A percentile compares a stretch with the other conserved stretches of the same genome.
These are phyloP conservation scores for Calameuta pallipes DNA, from an alignment of 2,888 invertebrate genomes.

Conservation along the genomic window DNA sequence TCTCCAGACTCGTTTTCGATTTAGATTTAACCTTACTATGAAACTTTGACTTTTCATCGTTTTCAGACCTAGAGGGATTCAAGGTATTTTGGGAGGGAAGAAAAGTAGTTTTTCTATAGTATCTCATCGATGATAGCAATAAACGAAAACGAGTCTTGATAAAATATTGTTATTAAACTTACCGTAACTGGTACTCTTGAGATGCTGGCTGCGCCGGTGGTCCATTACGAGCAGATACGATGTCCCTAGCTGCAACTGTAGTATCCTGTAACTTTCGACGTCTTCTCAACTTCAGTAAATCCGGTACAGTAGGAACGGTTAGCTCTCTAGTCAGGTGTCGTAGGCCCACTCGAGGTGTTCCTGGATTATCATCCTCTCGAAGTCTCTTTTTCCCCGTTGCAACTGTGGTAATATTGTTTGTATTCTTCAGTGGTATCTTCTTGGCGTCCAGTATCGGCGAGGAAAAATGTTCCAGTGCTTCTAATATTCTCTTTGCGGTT, in stretches of 20 bases:
- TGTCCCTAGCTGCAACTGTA: conserved; percentile 73
- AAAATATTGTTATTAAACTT: conserved; percentile 10
- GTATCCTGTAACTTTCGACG: conserved; percentile 72
- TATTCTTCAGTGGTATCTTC: conserved; percentile 74
- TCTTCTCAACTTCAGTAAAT: conserved; percentile 72
- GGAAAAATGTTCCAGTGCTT: conserved; percentile 84
- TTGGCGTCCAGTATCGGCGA: conserved; percentile 84
- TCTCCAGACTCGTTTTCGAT: conserved; percentile 49
- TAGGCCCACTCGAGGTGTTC: conserved; percentile 52
- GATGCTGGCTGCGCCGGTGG: conserved; percentile 32
- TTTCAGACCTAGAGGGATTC: conserved; percentile 46
- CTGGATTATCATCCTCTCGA: conserved; percentile 27
- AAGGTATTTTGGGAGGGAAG: background rate
- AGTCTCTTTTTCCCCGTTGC: conserved; percentile 40
- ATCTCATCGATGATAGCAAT: background rate
- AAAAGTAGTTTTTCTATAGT: background rate
- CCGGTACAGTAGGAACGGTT: conserved; percentile 74
- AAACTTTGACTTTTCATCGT: conserved; percentile 55
- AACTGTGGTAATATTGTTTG: conserved; percentile 40
- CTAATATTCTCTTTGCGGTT: conserved; percentile 82
- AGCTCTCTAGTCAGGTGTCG: conserved; percentile 67
- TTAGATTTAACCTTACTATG: conserved; percentile 66
- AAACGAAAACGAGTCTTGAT: background rate
- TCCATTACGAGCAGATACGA: conserved; percentile 66
- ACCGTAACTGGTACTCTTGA: conserved; percentile 57